phyloP scores from a whole-genome alignment of 2,888 invertebrate genomes.

The Macrosoma leucophasiata region DNA sequence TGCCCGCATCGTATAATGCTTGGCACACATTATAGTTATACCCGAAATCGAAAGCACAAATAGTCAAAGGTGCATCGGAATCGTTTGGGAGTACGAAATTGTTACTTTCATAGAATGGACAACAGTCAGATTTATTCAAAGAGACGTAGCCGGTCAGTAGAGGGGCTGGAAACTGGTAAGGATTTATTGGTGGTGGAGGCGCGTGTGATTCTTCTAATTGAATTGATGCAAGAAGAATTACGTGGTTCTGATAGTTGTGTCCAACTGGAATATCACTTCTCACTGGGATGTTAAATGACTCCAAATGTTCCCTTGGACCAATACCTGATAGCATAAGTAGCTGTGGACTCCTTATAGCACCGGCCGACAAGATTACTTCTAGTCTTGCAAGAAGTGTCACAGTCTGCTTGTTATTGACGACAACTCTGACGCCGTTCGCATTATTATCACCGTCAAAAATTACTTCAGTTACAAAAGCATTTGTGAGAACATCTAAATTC shows the following conservation, averaged over 20 bases:
- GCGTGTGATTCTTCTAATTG: slow-evolving; percentile 44
- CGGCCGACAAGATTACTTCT: slow-evolving; percentile 36
- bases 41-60: slow-evolving; percentile 23
- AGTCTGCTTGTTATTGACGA: slow-evolving; percentile 15
- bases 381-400: slow-evolving; percentile 19
- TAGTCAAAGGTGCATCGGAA: slow-evolving; percentile 17
- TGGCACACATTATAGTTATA: slow-evolving; percentile 7
- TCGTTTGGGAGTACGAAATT: slow-evolving; percentile 5
- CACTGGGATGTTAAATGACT: slow-evolving; percentile 26
- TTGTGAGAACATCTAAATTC: slow-evolving; percentile 27
- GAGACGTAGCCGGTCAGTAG: slow-evolving; percentile 6
- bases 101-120: slow-evolving; percentile 8
- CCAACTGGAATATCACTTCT: slow-evolving; percentile 35
- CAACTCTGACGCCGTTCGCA: slow-evolving; percentile 12
- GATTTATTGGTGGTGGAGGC: slow-evolving; percentile 32
- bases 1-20: slow-evolving; percentile 5
- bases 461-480: slow-evolving; percentile 26
- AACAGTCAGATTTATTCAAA: slow-evolving; percentile 4
- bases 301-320: slow-evolving; percentile 32
- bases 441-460: slow-evolving; percentile 16
- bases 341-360: slow-evolving; percentile 35
- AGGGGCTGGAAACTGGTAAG: slow-evolving; percentile 26
- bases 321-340: slow-evolving; percentile 38
- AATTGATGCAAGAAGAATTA: slow-evolving; percentile 20
- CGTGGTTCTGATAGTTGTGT: slow-evolving; percentile 33